A percentile compares a stretch with the other conserved stretches of the same genome.
phyloP scores from a whole-genome alignment of 2,888 invertebrate genomes.

The Chrysina gloriosa region DNA sequence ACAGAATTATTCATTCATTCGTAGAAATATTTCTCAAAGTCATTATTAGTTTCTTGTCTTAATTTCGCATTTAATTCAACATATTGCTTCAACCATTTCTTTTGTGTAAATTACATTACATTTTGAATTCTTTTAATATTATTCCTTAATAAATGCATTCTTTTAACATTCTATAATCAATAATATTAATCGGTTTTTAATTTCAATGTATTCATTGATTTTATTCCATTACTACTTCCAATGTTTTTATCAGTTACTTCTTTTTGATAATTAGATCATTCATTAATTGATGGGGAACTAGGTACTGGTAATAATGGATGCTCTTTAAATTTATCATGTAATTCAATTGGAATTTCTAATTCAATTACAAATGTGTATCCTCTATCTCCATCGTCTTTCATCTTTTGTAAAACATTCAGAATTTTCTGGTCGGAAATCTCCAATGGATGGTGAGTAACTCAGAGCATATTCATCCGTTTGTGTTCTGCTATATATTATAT shows the following conservation, averaged over 20 bases:
- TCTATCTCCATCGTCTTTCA: conserved; percentile 17
- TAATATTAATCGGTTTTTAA: too few relatives aligned
- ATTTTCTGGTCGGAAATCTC: conserved; percentile 14
- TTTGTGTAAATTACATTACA: conserved; percentile 32
- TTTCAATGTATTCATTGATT: conserved; percentile 24
- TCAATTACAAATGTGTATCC: conserved; percentile 31
- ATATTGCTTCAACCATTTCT: conserved; percentile 22
- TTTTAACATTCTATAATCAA: conserved; percentile 24
- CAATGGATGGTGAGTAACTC: conserved; percentile 8
- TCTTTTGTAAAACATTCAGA: conserved; percentile 20
- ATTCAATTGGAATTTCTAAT: conserved; percentile 31
- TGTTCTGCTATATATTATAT: conserved; percentile 14
- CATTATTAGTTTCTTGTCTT: too few relatives aligned
- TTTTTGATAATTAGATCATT: background rate
- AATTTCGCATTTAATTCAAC: conserved; percentile 28
- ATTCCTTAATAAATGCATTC: conserved; percentile 24
- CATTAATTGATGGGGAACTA: background rate
- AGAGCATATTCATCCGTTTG: conserved; percentile 16
- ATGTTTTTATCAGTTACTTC: background rate
- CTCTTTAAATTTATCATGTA: conserved; percentile 29
- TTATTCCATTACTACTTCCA: conserved; percentile 1
- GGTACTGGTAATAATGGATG: conserved; percentile 9
- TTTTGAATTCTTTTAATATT: conserved; percentile 23
- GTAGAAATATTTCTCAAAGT: conserved; percentile 32
- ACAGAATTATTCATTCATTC: conserved; percentile 35